These are phyloP conservation scores for Trichechus manatus DNA, from an alignment of 2,113 vertebrate genomes.

Conservation along the genomic window DNA sequence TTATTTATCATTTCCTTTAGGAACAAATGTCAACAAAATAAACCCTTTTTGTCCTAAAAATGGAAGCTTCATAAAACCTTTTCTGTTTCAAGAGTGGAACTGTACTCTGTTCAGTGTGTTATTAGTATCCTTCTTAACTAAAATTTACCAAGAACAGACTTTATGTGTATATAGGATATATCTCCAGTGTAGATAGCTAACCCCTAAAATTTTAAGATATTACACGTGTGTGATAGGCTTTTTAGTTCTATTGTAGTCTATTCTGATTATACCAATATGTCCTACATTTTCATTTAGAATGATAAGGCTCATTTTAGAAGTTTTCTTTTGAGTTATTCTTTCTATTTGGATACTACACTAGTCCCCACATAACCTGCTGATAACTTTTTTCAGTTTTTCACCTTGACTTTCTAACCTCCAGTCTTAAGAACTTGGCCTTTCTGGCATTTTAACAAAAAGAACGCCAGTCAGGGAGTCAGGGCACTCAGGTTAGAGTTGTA, in stretches of 20 bases:
- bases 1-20: conserved; percentile 2
- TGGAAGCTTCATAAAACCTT: conserved; percentile 4
- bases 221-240: background rate
- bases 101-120: background rate
- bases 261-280: background rate
- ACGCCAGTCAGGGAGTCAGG: background rate
- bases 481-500: background rate
- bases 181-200: background rate
- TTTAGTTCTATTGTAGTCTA: background rate
- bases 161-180: background rate
- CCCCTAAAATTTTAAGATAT: background rate
- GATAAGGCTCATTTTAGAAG: background rate
- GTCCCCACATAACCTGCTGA: background rate
- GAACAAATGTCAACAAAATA: background rate
- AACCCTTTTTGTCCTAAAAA: background rate
- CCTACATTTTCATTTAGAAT: conserved; percentile 9
- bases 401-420: background rate
- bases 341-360: background rate
- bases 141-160: background rate
- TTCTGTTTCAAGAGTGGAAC: background rate
- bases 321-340: conserved; percentile 23
- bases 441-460: background rate
- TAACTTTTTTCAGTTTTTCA: conserved; percentile 1
- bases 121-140: background rate
- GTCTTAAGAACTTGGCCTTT: background rate